Conservation (phyloP, 2,888 invertebrate genomes). For the Lycophotia porphyrea region DNA sequence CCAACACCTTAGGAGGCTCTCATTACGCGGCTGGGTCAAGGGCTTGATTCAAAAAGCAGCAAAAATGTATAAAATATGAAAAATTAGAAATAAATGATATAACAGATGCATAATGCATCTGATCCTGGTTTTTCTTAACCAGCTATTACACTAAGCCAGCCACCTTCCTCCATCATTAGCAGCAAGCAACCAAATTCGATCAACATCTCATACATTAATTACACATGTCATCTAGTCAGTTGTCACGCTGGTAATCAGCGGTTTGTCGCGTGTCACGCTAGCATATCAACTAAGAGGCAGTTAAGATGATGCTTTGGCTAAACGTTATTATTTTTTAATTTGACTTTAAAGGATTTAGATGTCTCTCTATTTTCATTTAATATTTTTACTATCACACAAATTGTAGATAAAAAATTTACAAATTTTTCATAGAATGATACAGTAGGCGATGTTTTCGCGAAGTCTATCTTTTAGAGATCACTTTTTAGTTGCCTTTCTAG, state of each 20-base stretch:
- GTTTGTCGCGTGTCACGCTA: conserved; percentile 60
- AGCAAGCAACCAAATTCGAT: conserved; percentile 39
- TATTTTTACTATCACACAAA: not conserved
- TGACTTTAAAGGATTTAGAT: not conserved
- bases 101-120: not conserved
- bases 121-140: not conserved
- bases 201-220: conserved; percentile 56
- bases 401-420: not conserved
- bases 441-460: too few relatives aligned
- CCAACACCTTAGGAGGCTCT: too few relatives aligned
- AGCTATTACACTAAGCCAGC: not conserved
- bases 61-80: too few relatives aligned
- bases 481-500: not conserved
- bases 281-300: conserved; percentile 41
- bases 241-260: conserved; percentile 59
- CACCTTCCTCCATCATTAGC: not conserved
- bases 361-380: not conserved
- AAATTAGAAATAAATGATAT: not conserved
- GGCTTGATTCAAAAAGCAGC: too few relatives aligned
- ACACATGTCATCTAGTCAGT: conserved; percentile 56
- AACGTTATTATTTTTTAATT: not conserved
- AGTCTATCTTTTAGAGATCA: not conserved
- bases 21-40: too few relatives aligned
- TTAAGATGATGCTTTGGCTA: conserved; percentile 15
- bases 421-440: too few relatives aligned